A percentile compares a stretch with the other conserved stretches of the same genome.
phyloP scores from a whole-genome alignment of 2,797 vertebrate species.

The Gallirallus australis region DNA sequence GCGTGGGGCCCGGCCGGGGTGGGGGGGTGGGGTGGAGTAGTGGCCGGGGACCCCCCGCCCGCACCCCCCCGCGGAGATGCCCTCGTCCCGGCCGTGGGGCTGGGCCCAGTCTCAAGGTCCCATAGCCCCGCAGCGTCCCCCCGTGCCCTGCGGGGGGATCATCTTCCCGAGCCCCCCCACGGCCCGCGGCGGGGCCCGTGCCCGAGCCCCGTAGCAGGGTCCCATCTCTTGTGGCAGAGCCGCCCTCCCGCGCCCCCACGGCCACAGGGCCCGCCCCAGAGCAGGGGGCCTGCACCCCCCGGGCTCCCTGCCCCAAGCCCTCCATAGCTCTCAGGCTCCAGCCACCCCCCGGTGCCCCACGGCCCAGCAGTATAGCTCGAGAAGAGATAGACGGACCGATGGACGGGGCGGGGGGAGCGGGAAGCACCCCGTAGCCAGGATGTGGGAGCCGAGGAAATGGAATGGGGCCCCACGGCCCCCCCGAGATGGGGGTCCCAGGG shows the following conservation, averaged over 20 bases:
- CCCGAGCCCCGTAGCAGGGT: not conserved
- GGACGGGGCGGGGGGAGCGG: no score
- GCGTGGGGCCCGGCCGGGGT: not conserved
- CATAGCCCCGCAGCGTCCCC: not conserved
- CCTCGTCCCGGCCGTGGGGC: not conserved
- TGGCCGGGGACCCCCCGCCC: not conserved
- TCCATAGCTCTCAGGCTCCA: not conserved
- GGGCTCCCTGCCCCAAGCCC: not conserved
- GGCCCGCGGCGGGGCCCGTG: no score
- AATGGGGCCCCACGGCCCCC: not conserved
- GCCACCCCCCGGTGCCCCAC: not conserved
- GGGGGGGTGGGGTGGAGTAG: not conserved
- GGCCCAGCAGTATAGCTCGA: not conserved
- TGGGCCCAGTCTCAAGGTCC: not conserved
- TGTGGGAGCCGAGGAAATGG: accelerated
- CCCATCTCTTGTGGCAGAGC: not conserved
- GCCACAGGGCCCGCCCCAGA: not conserved
- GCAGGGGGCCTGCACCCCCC: not conserved
- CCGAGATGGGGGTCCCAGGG: not conserved
- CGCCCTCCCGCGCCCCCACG: no score
- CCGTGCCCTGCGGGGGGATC: not conserved
- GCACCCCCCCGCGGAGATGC: not conserved
- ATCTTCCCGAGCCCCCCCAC: not conserved
- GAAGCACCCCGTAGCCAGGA: not conserved
- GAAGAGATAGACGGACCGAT: not conserved